Evolutionary conservation across 2,113 vertebrate genomes (phyloP), one percentile per base, ranked within the genome.

Genomic region (crab-eating macaque (Macaca fascicularis)): DNA sequence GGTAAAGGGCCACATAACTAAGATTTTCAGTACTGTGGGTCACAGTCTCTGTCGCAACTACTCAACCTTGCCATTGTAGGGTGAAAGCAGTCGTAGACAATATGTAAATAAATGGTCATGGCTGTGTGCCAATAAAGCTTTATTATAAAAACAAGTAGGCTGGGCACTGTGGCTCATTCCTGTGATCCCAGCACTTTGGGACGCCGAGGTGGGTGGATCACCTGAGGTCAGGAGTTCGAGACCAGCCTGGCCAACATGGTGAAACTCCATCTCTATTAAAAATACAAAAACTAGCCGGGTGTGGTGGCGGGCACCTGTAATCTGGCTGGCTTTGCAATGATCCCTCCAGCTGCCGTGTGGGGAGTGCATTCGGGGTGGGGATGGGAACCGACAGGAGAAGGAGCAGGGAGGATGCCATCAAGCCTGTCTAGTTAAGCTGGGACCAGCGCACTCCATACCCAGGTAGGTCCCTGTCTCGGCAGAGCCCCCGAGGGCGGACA

Each of bases 401-500:
- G 32, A 13, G 23, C n/a, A 13, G 55, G 4, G 11, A 64, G 75
- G 57, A 61, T 40, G 48, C 3, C 4, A 55, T 12, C 57, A 8
- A 2, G 2, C 3, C 4, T 3, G 7, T 45, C 32, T 14, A 14
- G 23, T 14, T 4, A 23, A 38, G 70, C 19, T 16, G 19, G 20
- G 38, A n/a, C 43, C 67, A 35, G 80, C 50, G 55, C 14, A 61
- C 50, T 10, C 48, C 4, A 8, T 5, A 16, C n/a, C 76, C 43
- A 4, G 48, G 38, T 1, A 6, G 67, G 45, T 17, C 64, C n/a
- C 45, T 0, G 3, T 14, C 13, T 25, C 35, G 2, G 20, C 3
- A 0, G 67, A 38, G 55, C 32, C 38, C 23, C 11, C 14, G 16
- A 10, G 1, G 20, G 14, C 2, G 1, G 38, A 2, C 1, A 2